These are phyloP conservation scores for Formica aserva DNA, from an alignment of 2,888 invertebrate genomes.

Conservation along the genomic window DNA sequence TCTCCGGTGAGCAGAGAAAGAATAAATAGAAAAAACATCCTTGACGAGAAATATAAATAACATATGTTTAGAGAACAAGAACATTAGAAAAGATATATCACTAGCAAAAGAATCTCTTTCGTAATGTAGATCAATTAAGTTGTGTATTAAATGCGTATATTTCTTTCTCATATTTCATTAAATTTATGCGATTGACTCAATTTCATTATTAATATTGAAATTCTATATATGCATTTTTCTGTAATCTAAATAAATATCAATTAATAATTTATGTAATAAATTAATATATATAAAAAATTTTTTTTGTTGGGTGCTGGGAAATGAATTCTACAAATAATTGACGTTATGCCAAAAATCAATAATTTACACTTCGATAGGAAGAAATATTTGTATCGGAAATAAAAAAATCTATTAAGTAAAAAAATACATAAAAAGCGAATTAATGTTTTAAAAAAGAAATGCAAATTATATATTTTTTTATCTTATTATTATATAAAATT, in stretches of 20 bases:
- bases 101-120: neutral
- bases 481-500: neutral
- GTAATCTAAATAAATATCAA: neutral
- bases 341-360: neutral
- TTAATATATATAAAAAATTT: neutral
- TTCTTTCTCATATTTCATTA: neutral
- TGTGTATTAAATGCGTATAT: neutral
- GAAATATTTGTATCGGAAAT: neutral
- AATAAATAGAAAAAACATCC: conserved; percentile 6
- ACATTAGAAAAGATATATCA: neutral
- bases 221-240: neutral
- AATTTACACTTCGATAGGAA: neutral
- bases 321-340: neutral
- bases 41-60: conserved; percentile 27
- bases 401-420: neutral
- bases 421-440: neutral
- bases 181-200: neutral
- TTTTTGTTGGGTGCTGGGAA: neutral
- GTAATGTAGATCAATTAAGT: neutral
- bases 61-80: neutral
- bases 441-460: neutral
- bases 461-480: neutral
- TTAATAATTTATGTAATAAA: neutral
- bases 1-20: neutral
- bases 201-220: neutral